A percentile compares a stretch with the other conserved stretches of the same genome.
phyloP scores from a whole-genome alignment of 2,113 vertebrate species.

The Cottus gobio region DNA sequence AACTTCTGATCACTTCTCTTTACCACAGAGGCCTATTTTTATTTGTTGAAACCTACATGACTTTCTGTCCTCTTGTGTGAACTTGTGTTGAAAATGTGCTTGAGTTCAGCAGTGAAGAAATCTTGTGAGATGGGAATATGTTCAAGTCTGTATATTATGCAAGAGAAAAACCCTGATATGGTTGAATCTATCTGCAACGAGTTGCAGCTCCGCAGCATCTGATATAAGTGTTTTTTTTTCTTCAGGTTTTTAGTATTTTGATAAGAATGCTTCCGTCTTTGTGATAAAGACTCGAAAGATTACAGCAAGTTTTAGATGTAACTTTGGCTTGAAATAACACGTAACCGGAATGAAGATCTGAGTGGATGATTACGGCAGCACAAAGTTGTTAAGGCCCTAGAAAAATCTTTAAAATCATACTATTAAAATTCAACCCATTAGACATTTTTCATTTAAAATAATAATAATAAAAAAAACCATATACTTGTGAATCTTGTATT shows the following conservation, averaged over 20 bases:
- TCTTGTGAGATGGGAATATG: constrained; percentile 2
- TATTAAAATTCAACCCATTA: background rate
- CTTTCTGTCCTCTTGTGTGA: background rate
- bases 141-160: constrained; percentile 32
- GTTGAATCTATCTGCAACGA: constrained; percentile 12
- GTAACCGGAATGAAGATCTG: constrained; percentile 15
- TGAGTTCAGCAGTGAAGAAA: background rate
- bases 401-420: background rate
- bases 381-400: background rate
- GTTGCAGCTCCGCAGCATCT: constrained; percentile 8
- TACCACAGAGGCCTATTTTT: constrained; percentile 58
- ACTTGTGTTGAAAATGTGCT: constrained; percentile 2
- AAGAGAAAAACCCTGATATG: constrained; percentile 38
- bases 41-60: constrained; percentile 5
- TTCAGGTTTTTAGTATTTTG: constrained; percentile 10
- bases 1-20: constrained; percentile 1
- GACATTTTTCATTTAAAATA: background rate
- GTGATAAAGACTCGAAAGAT: constrained; percentile 20
- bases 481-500: background rate
- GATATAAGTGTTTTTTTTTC: constrained; percentile 15
- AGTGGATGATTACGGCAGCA: background rate
- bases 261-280: constrained; percentile 38
- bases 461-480: background rate
- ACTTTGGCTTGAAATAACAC: background rate
- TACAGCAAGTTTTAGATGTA: background rate